Conservation (phyloP, 1,140 invertebrate species). For the Drosophila santomea region DNA sequence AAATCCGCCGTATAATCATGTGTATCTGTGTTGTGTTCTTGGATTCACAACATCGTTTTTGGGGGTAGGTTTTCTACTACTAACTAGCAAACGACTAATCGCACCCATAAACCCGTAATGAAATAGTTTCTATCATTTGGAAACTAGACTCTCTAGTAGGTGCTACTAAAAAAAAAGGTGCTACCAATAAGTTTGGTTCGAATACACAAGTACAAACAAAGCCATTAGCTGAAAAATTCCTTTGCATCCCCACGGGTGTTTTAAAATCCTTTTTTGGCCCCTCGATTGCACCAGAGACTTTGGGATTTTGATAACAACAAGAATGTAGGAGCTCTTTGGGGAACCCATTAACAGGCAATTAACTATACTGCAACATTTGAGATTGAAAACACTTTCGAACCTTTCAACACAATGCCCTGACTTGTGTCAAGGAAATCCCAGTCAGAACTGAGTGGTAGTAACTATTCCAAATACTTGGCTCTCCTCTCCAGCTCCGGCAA, state of each 20-base stretch:
- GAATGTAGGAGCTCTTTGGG: neutral
- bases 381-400: constrained; percentile 32
- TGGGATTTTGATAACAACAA: neutral
- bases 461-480: constrained; percentile 48
- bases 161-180: neutral
- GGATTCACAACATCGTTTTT: constrained; percentile 21
- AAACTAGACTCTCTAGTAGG: no score
- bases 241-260: neutral
- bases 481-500: constrained; percentile 7
- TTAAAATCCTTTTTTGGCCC: no score
- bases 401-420: constrained; percentile 53
- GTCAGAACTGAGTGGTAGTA: constrained; percentile 52
- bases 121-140: neutral
- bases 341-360: neutral
- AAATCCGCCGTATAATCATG: constrained; percentile 1
- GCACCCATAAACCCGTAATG: no score
- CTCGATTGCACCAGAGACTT: no score
- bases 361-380: neutral
- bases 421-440: constrained; percentile 56
- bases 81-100: neutral
- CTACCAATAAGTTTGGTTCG: neutral
- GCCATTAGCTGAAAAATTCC: constrained; percentile 12
- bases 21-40: constrained; percentile 28
- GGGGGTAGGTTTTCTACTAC: constrained; percentile 26
- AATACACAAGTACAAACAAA: constrained; percentile 8